Conservation (phyloP, 2,888 invertebrate species). For the Yponomeuta evonymella region DNA sequence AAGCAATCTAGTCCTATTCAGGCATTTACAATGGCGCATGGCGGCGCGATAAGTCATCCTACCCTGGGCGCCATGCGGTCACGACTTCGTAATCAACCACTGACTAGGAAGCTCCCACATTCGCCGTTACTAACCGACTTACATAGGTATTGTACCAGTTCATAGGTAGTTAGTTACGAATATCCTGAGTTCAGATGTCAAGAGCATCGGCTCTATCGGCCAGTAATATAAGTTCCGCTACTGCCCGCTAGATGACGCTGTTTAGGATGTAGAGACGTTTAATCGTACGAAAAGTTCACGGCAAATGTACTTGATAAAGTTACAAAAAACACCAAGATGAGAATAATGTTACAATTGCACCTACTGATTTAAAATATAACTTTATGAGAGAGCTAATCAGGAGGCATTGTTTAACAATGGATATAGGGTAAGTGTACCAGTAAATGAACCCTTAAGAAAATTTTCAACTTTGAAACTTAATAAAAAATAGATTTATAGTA, state of each 20-base stretch:
- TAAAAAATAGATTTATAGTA: too few relatives aligned
- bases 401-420: too few relatives aligned
- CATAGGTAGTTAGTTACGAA: too few relatives aligned
- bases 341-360: too few relatives aligned
- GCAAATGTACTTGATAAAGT: neutral
- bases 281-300: neutral
- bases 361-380: too few relatives aligned
- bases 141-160: neutral
- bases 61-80: slow-evolving; percentile 33
- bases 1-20: slow-evolving; percentile 11
- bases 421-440: too few relatives aligned
- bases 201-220: too few relatives aligned
- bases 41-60: slow-evolving; percentile 15
- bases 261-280: neutral
- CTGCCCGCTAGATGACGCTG: slow-evolving; percentile 32
- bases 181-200: too few relatives aligned
- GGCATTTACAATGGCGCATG: slow-evolving; percentile 5
- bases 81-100: slow-evolving; percentile 44
- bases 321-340: too few relatives aligned
- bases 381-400: too few relatives aligned
- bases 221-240: slow-evolving; percentile 27
- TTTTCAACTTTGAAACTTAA: too few relatives aligned
- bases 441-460: too few relatives aligned
- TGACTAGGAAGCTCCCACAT: slow-evolving; percentile 31
- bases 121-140: neutral